Base-by-base conservation (phyloP, 2,113 vertebrate species). In the Alexandromys fortis region DNA sequence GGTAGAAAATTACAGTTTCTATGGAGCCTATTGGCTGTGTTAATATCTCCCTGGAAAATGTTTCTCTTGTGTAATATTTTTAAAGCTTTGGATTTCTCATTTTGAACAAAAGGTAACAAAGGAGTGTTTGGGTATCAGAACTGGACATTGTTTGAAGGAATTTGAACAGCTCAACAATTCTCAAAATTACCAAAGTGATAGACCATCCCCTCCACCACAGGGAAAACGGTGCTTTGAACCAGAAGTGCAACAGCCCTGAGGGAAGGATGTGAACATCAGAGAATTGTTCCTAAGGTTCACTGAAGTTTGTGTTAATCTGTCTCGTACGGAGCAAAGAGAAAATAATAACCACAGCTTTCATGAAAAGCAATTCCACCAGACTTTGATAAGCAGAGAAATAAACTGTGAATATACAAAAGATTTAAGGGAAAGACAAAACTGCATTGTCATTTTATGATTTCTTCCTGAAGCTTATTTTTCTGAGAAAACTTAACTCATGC, bases 251-350 rank as follows among this genome's bases (percentile, higher is more conserved):
- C 85, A 76, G 19, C 26, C 55, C 33, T 58, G 72, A 45, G 5
- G 94, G 7, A 45, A 58, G 58, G 87, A 83, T 90, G 94, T 88
- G 72, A 96, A 97, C 94, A 94, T 52, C 81, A 92, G 96, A 94
- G 86, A 96, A 91, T 1, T 93, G 14, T 8, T 96, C 55, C 6
- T 47, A 73, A 89, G 72, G 90, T 73, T 78, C 95, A 81, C 76
- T 92, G 52, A 92, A 91, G 86, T 94, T 65, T 95, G 8, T 91
- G 58, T 86, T 96, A 94, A 94, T 96, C 85, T 96, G 14, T 83
- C 79, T 86, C 75, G 33, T 72, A 47, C 2, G 90, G 30, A 86
- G 19, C 61, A 22, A 91, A 75, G 45, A 90, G 83, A 79, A 92
- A 94, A 91, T n/a, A 90, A 76, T 61, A 90, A 75, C 35, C 2